phyloP scores from a whole-genome alignment of 2,113 vertebrate genomes.

The Chionomys nivalis region DNA sequence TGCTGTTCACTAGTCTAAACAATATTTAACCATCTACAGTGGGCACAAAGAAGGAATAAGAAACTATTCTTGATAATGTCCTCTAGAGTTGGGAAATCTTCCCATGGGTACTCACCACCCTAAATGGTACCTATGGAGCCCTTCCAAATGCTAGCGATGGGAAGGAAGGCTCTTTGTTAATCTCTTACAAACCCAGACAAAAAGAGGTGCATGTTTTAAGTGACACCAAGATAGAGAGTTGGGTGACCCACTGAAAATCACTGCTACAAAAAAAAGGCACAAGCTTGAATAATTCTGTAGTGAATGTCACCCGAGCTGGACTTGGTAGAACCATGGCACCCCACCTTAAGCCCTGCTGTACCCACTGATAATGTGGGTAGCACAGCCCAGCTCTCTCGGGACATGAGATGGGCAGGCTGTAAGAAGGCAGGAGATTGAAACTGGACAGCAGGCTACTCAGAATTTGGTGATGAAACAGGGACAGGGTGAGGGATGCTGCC shows the following conservation, averaged over 20 bases:
- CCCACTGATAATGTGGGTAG: not conserved
- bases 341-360: not conserved
- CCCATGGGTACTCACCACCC: not conserved
- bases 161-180: not conserved
- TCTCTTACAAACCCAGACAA: not conserved
- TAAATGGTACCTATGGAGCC: not conserved
- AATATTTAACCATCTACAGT: not conserved
- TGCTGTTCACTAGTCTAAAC: not conserved
- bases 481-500: not conserved
- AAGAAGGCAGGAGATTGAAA: not conserved
- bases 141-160: not conserved
- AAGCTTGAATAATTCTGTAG: not conserved
- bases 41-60: not conserved
- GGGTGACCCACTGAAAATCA: not conserved
- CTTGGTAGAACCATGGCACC: not conserved
- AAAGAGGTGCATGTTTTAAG: not conserved
- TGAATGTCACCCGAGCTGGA: not conserved
- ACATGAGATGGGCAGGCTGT: no score
- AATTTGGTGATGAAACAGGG: not conserved
- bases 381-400: not conserved
- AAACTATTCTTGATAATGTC: not conserved
- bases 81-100: not conserved
- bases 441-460: not conserved
- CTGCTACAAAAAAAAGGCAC: not conserved
- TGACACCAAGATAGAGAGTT: not conserved